These are phyloP conservation scores for Colostygia pectinataria DNA, from an alignment of 2,888 invertebrate species.

Conservation along the genomic window DNA sequence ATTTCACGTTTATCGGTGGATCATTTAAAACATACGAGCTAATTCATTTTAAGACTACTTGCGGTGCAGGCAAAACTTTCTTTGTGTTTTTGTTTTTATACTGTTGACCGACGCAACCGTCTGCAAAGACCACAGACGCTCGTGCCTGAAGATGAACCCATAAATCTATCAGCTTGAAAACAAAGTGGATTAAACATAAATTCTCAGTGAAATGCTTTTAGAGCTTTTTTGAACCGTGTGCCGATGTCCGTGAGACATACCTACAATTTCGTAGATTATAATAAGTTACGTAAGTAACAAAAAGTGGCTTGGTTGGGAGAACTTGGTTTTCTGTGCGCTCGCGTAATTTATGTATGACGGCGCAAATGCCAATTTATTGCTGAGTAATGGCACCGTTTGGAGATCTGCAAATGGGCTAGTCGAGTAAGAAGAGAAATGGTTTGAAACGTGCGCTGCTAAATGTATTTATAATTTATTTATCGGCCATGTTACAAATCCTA, in stretches of 20 bases:
- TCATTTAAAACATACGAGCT: slow-evolving; percentile 2
- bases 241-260: not conserved
- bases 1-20: slow-evolving; percentile 22
- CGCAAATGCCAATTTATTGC: slow-evolving; percentile 83
- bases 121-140: slow-evolving; percentile 33
- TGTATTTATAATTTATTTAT: slow-evolving; percentile 82
- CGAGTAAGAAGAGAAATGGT: slow-evolving; percentile 80
- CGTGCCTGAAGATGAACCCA: slow-evolving; percentile 41
- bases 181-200: slow-evolving; percentile 53
- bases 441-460: slow-evolving; percentile 74
- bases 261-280: slow-evolving; percentile 41
- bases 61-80: slow-evolving; percentile 5
- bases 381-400: slow-evolving; percentile 81
- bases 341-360: slow-evolving; percentile 82
- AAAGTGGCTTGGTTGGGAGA: slow-evolving; percentile 60
- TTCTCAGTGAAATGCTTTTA: slow-evolving; percentile 31
- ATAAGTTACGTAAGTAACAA: slow-evolving; percentile 47
- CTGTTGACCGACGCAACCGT: slow-evolving; percentile 29
- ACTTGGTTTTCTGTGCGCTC: slow-evolving; percentile 73
- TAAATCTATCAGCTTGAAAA: slow-evolving; percentile 51
- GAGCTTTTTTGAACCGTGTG: slow-evolving; percentile 19
- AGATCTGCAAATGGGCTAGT: slow-evolving; percentile 81
- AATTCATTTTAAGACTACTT: slow-evolving; percentile 2
- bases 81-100: slow-evolving; percentile 26
- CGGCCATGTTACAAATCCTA: slow-evolving; percentile 70